Evolutionary conservation across 2,888 invertebrate species (phyloP), one percentile per base, ranked within the genome.

Genomic region (Spisula subtruncata): DNA sequence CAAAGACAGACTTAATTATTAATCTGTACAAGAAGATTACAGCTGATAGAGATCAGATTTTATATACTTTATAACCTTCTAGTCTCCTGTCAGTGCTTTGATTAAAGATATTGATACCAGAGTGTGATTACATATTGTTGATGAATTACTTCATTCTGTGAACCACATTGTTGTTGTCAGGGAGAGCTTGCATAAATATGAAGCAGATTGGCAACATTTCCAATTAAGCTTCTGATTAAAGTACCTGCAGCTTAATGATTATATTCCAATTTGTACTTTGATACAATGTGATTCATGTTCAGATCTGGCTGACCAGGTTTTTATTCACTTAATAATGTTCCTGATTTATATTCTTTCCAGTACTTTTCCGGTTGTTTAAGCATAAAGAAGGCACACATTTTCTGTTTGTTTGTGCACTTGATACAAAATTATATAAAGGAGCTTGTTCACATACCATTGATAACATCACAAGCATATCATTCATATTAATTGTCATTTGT

Each of bases 1-100:
- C 83, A 83, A 83, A 83, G 83, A 48, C 56, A 29, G 60, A 60
- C 29, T 60, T 83, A 60, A 83, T 83, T 83, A 83, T 83, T 60
- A 56, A 83, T 83, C 48, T 60, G 35, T 20, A 29, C 56, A 83
- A 83, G 83, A 35, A 35, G 83, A 32, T 83, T 83, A 60, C 25
- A 2, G n/a, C 1, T 83, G 83, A 83, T 83, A 41, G 54, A 83
- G 60, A 60, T 79, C 35, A 66, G 60, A 20, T 83, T 51, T 82
- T 83, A 41, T 41, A 60, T 32, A 83, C 83, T 60, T n/a, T 41
- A n/a, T 83, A 60, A 83, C 83, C 83, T 83, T n/a, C 60, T 66
- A 25, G 60, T 66, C 60, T 66, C 60, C 25, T 66, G 60, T 66
- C 60, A 25, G 25, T 20, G 60, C n/a, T 66, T 66, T 66, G 60